Evolutionary conservation across 2,113 vertebrate species (phyloP), one percentile per base, ranked within the genome.

Genomic region (Notarius quadriscutis): DNA sequence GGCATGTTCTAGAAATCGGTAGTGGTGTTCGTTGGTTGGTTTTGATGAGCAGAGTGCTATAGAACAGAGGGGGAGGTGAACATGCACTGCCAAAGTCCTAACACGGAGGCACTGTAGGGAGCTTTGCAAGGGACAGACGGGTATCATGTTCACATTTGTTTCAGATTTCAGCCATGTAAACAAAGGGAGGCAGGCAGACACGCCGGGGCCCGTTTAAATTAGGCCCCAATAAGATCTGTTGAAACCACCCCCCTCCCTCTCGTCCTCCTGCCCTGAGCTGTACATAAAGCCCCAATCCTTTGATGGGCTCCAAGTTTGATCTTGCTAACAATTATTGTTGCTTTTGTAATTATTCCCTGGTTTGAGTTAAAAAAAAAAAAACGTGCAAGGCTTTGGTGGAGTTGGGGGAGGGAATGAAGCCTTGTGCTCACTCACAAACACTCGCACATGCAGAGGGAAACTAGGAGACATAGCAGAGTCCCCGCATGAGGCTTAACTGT

Each of bases 81-180:
- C 41, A 51, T 22, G 62, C 60, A 48, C 71, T 75, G 53, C 48
- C 22, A 71, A 87, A 84, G 48, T 62, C 22, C 87, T 50, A 65
- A 88, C 60, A 69, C 22, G 34, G 51, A 87, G 86, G 71, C 50
- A 81, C 67, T 81, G 78, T 41, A 30, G 69, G 85, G 63, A 84
- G 75, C 77, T 84, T 57, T 57, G 75, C 84, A 75, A 11, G 87
- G 84, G 77, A 88, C 90, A 69, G 15, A 34, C 84, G 92, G 80
- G 85, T 27, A 81, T 89, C 87, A 53, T 89, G 92, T 88, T 93
- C 92, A 93, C 91, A 90, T 92, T 92, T 91, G 92, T 93, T 93
- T 91, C 90, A 93, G 89, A 92, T 95, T 93, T 94, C 89, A 81
- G 87, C 81, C 69, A 34, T 87, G 88, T 90, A 91, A 94, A 92